A percentile compares a stretch with the other conserved stretches of the same genome.
Conservation (phyloP, 2,113 vertebrate genomes). For the Mandrillus leucophaeus region DNA sequence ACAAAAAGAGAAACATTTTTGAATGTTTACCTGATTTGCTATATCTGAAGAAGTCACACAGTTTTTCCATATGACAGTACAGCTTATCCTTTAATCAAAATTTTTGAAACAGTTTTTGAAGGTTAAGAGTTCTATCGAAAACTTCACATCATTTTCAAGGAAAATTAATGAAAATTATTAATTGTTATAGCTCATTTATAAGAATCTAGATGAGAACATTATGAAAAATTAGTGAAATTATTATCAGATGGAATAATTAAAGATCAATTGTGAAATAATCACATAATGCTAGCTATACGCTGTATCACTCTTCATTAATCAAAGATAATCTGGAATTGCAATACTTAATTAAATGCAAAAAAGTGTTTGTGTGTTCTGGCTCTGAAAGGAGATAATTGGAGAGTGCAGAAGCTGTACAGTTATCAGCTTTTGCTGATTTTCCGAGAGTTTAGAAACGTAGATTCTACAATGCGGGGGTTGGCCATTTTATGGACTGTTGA, state of each 20-base stretch:
- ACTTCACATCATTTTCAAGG: conserved; percentile 72
- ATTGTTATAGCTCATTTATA: conserved; percentile 78
- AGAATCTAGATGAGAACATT: conserved; percentile 75
- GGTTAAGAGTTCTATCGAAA: conserved; percentile 76
- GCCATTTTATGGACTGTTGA: conserved; percentile 8
- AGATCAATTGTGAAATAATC: conserved; percentile 82
- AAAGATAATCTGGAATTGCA: conserved; percentile 80
- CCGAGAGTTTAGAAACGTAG: conserved; percentile 48
- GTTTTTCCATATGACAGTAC: background rate
- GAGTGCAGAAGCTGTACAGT: conserved; percentile 64
- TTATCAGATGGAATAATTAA: conserved; percentile 82
- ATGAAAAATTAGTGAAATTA: conserved; percentile 81
- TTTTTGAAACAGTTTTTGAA: conserved; percentile 68
- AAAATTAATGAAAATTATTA: conserved; percentile 81
- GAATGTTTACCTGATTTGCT: conserved; percentile 33
- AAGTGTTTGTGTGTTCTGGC: conserved; percentile 79
- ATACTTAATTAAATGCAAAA: conserved; percentile 81
- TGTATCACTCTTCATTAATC: conserved; percentile 81
- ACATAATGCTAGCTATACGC: conserved; percentile 79
- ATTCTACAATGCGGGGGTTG: background rate
- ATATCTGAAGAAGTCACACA: background rate
- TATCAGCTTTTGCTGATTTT: conserved; percentile 65
- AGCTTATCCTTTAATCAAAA: conserved; percentile 70
- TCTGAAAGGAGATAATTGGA: conserved; percentile 77
- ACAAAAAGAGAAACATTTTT: background rate